Evolutionary conservation across 1,140 invertebrate genomes (phyloP).

Genomic region (Heliconius melpomene): DNA sequence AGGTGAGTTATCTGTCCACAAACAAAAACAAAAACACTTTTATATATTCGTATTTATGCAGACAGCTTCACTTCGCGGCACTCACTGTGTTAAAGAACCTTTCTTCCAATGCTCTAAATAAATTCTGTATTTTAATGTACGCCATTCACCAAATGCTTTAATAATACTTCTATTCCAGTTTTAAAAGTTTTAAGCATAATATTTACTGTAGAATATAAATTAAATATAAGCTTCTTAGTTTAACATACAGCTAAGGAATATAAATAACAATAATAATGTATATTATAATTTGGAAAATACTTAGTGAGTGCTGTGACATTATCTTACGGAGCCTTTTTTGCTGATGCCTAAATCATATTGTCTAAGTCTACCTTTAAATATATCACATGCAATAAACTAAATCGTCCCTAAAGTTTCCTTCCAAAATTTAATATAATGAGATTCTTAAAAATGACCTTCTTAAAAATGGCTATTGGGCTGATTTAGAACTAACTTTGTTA

Average conservation of each 20-base stretch:
- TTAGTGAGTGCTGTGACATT: conserved; percentile 6
- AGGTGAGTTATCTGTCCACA: conserved; percentile 27
- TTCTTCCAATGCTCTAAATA: background rate
- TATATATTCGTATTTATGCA: conserved; percentile 1
- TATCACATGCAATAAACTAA: background rate
- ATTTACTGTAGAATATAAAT: background rate
- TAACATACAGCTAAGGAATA: background rate
- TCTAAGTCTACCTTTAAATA: background rate
- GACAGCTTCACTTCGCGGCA: conserved; percentile 10
- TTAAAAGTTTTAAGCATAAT: background rate
- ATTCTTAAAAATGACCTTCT: too few species aligned
- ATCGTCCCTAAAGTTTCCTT: background rate
- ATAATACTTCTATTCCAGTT: background rate
- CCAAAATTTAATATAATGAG: background rate
- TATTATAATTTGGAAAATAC: background rate
- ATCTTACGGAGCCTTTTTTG: background rate
- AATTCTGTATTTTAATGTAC: conserved; percentile 13
- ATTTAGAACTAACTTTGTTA: background rate
- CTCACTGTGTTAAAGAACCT: background rate
- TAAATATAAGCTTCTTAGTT: background rate
- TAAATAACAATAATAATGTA: background rate
- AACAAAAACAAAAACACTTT: conserved; percentile 21
- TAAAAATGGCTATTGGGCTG: background rate
- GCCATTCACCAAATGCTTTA: conserved; percentile 1
- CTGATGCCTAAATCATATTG: background rate